These are phyloP conservation scores for Hydriomena furcata DNA, from an alignment of 2,888 invertebrate genomes.

Conservation along the genomic window DNA sequence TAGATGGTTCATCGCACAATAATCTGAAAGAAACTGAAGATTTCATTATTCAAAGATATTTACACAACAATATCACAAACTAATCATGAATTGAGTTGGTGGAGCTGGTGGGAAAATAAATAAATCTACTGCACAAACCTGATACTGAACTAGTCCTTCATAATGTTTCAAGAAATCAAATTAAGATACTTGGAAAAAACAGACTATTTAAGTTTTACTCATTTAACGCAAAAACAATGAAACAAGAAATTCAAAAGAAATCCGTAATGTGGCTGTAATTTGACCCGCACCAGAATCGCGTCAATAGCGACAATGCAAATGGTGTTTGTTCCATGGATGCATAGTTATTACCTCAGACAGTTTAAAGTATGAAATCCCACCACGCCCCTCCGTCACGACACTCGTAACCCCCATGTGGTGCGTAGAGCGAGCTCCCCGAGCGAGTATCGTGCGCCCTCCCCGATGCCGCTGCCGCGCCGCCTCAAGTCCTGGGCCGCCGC, in stretches of 20 bases:
- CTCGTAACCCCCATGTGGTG: constrained; percentile 48
- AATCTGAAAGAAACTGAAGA: not conserved
- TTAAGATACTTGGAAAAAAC: too few relatives aligned
- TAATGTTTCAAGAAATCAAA: too few relatives aligned
- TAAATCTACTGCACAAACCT: not conserved
- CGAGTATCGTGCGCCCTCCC: constrained; percentile 45
- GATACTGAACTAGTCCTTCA: too few relatives aligned
- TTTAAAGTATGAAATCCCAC: constrained; percentile 9
- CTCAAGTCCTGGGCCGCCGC: constrained; percentile 75
- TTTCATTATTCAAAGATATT: constrained; percentile 25
- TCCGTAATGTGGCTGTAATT: too few relatives aligned
- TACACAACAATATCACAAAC: constrained; percentile 29
- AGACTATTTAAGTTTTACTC: too few relatives aligned
- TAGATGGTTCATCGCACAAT: too few relatives aligned
- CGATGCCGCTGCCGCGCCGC: constrained; percentile 59
- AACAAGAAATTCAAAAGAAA: too few relatives aligned
- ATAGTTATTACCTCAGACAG: not conserved
- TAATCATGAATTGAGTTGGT: constrained; percentile 24
- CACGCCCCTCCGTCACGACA: constrained; percentile 11
- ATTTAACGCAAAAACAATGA: too few relatives aligned
- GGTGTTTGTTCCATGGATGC: too few relatives aligned
- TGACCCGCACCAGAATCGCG: too few relatives aligned
- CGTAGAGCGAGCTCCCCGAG: constrained; percentile 48
- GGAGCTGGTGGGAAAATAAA: constrained; percentile 27
- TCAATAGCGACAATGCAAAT: too few relatives aligned